Conservation (phyloP, 2,113 vertebrate genomes). For the Sander vitreus region DNA sequence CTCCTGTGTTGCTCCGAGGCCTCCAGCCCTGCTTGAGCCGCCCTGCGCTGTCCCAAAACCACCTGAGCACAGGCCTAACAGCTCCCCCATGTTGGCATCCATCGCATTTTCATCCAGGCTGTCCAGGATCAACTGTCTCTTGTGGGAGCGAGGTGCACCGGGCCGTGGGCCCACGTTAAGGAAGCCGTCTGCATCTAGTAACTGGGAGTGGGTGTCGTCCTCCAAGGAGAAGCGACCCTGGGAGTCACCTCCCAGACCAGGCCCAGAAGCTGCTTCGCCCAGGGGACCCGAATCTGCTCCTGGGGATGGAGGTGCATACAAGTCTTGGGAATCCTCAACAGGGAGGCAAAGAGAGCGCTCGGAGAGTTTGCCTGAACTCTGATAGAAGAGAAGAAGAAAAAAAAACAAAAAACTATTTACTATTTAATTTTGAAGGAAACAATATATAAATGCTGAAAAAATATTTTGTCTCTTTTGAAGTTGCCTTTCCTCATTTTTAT, state of each 20-base stretch:
- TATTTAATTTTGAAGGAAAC: not conserved
- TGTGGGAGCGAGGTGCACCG: slow-evolving; percentile 77
- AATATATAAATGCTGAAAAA: not conserved
- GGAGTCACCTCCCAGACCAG: slow-evolving; percentile 83
- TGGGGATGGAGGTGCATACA: slow-evolving; percentile 94
- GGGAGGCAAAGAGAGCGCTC: slow-evolving; percentile 94
- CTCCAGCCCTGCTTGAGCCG: not conserved
- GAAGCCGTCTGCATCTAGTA: slow-evolving; percentile 97
- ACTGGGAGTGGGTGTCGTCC: slow-evolving; percentile 95
- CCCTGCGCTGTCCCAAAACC: slow-evolving; percentile 79
- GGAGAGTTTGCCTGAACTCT: slow-evolving; percentile 97
- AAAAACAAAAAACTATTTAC: no score
- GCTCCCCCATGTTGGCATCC: slow-evolving; percentile 97
- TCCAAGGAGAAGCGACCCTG: slow-evolving; percentile 93
- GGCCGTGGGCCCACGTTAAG: slow-evolving; percentile 83
- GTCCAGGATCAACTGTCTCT: slow-evolving; percentile 89
- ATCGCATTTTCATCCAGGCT: slow-evolving; percentile 98
- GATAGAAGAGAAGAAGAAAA: not conserved
- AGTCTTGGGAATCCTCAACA: slow-evolving; percentile 97
- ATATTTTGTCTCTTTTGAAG: no score
- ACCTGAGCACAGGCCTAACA: slow-evolving; percentile 93
- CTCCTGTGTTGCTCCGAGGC: slow-evolving; percentile 57
- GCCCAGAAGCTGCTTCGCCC: slow-evolving; percentile 61
- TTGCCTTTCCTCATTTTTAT: not conserved
- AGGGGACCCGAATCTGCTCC: slow-evolving; percentile 86